These are phyloP conservation scores for Megamerina dolium DNA, from an alignment of 2,888 invertebrate genomes.

Conservation along the genomic window DNA sequence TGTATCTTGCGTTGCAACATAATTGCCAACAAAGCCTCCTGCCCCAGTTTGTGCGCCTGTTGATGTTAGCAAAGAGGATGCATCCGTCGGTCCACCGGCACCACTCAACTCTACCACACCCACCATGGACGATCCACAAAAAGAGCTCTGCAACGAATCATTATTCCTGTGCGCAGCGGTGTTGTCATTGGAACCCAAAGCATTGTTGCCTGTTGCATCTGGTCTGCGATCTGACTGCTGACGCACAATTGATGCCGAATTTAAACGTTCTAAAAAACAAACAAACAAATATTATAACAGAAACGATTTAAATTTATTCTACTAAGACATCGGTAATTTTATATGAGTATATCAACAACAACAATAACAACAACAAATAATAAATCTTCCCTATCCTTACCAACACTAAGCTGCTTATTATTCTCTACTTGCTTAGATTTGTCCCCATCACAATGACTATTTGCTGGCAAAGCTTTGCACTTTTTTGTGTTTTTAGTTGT, in stretches of 20 bases:
- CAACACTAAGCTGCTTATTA: neutral
- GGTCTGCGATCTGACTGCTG: slow-evolving; percentile 49
- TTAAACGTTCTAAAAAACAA: slow-evolving; percentile 40
- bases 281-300: neutral
- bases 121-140: slow-evolving; percentile 25
- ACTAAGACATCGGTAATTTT: neutral
- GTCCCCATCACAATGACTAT: neutral
- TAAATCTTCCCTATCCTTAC: neutral
- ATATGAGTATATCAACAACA: neutral
- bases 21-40: slow-evolving; percentile 24
- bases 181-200: slow-evolving; percentile 40
- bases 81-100: slow-evolving; percentile 11
- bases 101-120: slow-evolving; percentile 16
- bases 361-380: no score
- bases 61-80: slow-evolving; percentile 16
- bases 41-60: slow-evolving; percentile 18
- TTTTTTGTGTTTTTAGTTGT: no score
- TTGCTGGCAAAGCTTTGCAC: no score
- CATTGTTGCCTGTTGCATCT: slow-evolving; percentile 42
- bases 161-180: slow-evolving; percentile 25
- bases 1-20: slow-evolving; percentile 41
- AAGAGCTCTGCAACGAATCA: slow-evolving; percentile 35
- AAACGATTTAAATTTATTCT: neutral
- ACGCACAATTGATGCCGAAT: slow-evolving; percentile 44
- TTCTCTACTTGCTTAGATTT: neutral